A percentile compares a stretch with the other conserved stretches of the same genome.
Conservation (phyloP, 2,888 invertebrate species). For the Agrilus biguttatus region DNA sequence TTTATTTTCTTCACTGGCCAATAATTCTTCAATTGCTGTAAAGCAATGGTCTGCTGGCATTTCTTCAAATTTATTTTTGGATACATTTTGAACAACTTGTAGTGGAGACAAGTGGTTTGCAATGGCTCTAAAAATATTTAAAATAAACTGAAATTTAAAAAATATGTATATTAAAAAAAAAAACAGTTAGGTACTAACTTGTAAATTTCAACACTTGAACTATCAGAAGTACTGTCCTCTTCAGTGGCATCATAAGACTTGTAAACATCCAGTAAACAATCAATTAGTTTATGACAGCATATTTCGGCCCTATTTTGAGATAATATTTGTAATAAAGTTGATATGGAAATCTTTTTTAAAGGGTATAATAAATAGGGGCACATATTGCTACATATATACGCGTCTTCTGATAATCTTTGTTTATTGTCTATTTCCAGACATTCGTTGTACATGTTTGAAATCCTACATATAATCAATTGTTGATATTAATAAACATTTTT, state of each 20-base stretch:
- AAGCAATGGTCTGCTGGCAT: slow-evolving; percentile 11
- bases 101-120: slow-evolving; percentile 58
- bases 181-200: slow-evolving; percentile 31
- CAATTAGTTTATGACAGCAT: slow-evolving; percentile 56
- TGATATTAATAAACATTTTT: slow-evolving; percentile 4
- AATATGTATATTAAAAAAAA: slow-evolving; percentile 2
- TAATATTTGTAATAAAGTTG: slow-evolving; percentile 58
- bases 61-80: slow-evolving; percentile 31
- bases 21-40: slow-evolving; percentile 29
- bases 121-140: slow-evolving; percentile 39
- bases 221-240: slow-evolving; percentile 32
- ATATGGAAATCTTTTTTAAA: slow-evolving; percentile 55
- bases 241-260: slow-evolving; percentile 40
- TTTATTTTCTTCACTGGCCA: slow-evolving; percentile 53
- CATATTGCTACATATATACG: slow-evolving; percentile 58
- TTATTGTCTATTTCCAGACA: slow-evolving; percentile 44
- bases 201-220: slow-evolving; percentile 56
- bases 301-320: slow-evolving; percentile 54
- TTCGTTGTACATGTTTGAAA: slow-evolving; percentile 48
- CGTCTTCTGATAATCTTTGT: slow-evolving; percentile 37
- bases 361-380: slow-evolving; percentile 58
- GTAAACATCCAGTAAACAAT: slow-evolving; percentile 52
- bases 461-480: slow-evolving; percentile 31
- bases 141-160: not conserved
- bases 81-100: slow-evolving; percentile 27